A percentile compares a stretch with the other conserved stretches of the same genome.
Evolutionary conservation across 1,140 invertebrate genomes (phyloP).

Genomic region (Aphelinus atriplicis): DNA sequence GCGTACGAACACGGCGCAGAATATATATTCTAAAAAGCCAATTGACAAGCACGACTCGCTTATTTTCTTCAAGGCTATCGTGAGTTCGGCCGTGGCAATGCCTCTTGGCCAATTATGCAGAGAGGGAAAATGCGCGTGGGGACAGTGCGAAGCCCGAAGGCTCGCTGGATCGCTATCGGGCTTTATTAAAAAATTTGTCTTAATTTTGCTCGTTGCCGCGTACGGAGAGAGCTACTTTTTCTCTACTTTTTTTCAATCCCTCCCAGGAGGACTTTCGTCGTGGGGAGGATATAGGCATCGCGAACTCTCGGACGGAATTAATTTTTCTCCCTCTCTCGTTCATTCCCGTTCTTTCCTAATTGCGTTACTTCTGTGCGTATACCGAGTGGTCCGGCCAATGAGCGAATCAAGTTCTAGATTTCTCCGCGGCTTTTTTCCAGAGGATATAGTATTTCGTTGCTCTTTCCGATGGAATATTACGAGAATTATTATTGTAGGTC

Average conservation of each 20-base stretch:
- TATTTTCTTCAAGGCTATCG: conserved; percentile 10
- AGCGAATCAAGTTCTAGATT: no score
- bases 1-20: no score
- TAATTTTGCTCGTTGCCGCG: conserved; percentile 43
- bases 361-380: not conserved
- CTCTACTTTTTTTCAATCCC: conserved; percentile 44
- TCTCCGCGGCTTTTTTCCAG: no score
- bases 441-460: no score
- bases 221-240: not conserved
- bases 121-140: not conserved
- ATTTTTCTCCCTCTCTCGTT: conserved; percentile 13
- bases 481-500: no score
- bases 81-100: not conserved
- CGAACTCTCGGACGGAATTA: conserved; percentile 31
- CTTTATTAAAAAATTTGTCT: conserved; percentile 58
- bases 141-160: conserved; percentile 2
- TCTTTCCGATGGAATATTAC: no score
- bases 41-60: conserved; percentile 6
- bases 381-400: no score
- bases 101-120: conserved; percentile 25
- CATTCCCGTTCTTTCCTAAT: not conserved
- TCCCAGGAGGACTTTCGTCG: conserved; percentile 42
- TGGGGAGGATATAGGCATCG: conserved; percentile 13
- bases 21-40: conserved; percentile 24
- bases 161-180: conserved; percentile 44